phyloP scores from a whole-genome alignment of 2,113 vertebrate genomes.

The Chionomys nivalis region DNA sequence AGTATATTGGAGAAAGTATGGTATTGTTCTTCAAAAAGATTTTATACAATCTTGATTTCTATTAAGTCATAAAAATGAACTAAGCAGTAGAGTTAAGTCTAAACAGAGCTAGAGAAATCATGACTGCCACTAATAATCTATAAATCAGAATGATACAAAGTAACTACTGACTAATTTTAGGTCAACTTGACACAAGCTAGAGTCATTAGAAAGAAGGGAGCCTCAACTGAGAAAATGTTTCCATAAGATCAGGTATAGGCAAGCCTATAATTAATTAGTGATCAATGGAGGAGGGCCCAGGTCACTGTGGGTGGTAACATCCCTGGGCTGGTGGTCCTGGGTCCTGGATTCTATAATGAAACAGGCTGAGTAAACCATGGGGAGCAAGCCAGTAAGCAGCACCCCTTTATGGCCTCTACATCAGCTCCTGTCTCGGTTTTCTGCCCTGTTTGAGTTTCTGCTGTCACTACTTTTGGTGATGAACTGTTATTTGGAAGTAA shows the following conservation, averaged over 20 bases:
- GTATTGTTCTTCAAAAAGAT: not conserved
- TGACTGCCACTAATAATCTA: not conserved
- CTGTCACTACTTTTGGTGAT: not conserved
- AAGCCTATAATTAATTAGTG: not conserved
- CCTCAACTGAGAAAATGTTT: not conserved
- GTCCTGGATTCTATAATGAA: not conserved
- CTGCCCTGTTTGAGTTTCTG: not conserved
- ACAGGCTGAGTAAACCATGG: not conserved
- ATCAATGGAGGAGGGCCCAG: not conserved
- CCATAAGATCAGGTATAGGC: not conserved
- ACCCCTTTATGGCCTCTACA: not conserved
- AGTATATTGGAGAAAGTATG: not conserved
- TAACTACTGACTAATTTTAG: not conserved
- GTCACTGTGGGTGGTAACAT: not conserved
- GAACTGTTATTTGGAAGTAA: not conserved
- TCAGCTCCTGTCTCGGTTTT: not conserved
- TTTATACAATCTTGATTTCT: not conserved
- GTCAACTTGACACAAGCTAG: not conserved
- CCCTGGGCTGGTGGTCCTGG: not conserved
- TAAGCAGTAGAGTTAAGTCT: not conserved
- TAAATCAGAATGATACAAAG: not conserved
- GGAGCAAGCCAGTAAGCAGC: not conserved
- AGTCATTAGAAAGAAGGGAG: not conserved
- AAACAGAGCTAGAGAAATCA: not conserved
- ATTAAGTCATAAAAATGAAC: not conserved